Evolutionary conservation across 2,888 invertebrate species (phyloP).

Genomic region (Morpho achilles): DNA sequence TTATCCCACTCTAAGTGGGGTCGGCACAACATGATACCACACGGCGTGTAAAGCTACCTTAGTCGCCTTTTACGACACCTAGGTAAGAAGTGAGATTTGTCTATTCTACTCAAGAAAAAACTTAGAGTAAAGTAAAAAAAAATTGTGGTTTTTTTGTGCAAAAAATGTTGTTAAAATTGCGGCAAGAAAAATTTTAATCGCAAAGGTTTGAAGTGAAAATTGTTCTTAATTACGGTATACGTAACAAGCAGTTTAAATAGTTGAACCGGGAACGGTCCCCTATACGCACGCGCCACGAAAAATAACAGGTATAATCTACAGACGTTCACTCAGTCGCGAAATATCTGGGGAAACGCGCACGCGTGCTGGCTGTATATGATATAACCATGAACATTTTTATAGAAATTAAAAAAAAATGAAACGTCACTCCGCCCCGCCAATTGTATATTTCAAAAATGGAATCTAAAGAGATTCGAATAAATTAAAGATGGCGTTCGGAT

Average conservation of each 20-base stretch:
- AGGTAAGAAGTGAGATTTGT: too few relatives aligned
- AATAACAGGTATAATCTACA: conserved; percentile 34
- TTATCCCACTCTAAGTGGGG: too few relatives aligned
- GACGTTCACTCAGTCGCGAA: conserved; percentile 57
- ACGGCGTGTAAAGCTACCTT: too few relatives aligned
- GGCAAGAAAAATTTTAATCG: conserved; percentile 73
- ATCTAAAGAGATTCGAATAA: conserved; percentile 18
- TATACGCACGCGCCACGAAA: conserved; percentile 39
- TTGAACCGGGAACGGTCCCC: conserved; percentile 27
- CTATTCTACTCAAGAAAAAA: background rate
- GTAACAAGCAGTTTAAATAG: conserved; percentile 30
- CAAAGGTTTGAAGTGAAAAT: conserved; percentile 25
- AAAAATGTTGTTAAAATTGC: background rate
- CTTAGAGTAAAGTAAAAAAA: background rate
- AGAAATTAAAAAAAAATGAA: conserved; percentile 43
- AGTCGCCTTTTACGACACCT: too few relatives aligned
- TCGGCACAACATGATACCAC: too few relatives aligned
- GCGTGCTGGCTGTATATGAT: conserved; percentile 48
- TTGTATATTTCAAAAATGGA: conserved; percentile 35
- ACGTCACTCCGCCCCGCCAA: conserved; percentile 38
- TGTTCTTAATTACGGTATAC: conserved; percentile 29
- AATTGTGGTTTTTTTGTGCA: background rate
- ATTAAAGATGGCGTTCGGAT: conserved; percentile 9
- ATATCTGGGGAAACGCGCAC: conserved; percentile 50
- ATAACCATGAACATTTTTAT: conserved; percentile 31